Conservation (phyloP, 2,888 invertebrate species). For the Acleris laterana region DNA sequence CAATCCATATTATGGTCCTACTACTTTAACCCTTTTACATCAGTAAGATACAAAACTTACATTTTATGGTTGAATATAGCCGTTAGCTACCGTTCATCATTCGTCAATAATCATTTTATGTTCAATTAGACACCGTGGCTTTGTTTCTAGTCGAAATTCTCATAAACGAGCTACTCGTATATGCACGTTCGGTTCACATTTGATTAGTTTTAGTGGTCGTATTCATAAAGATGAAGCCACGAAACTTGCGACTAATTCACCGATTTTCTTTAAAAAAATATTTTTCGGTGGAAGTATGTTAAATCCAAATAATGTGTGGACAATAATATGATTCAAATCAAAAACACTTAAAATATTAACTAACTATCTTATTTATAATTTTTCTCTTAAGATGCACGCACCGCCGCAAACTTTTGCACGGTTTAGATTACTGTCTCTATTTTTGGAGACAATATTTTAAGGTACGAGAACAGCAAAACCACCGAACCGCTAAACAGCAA, state of each 20-base stretch:
- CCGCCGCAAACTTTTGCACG: no score
- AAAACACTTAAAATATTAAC: no score
- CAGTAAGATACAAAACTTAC: constrained; percentile 42
- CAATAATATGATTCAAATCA: no score
- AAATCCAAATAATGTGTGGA: no score
- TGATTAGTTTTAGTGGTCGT: constrained; percentile 56
- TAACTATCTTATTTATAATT: no score
- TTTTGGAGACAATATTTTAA: no score
- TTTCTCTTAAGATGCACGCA: no score
- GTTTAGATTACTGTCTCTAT: no score
- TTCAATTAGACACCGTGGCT: constrained; percentile 57
- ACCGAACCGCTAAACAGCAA: no score
- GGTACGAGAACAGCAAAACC: no score
- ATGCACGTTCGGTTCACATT: constrained; percentile 55
- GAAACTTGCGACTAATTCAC: constrained; percentile 40
- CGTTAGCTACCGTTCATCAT: constrained; percentile 57
- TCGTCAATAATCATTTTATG: constrained; percentile 58
- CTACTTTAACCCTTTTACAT: constrained; percentile 25
- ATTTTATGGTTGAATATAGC: constrained; percentile 43
- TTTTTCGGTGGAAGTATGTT: background rate
- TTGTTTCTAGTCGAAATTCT: constrained; percentile 52
- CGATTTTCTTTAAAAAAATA: background rate
- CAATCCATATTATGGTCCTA: background rate
- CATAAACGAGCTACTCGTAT: constrained; percentile 55
- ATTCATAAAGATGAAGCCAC: constrained; percentile 55